Conservation (phyloP, 2,797 vertebrate genomes). For the Sitta carolinensis region DNA sequence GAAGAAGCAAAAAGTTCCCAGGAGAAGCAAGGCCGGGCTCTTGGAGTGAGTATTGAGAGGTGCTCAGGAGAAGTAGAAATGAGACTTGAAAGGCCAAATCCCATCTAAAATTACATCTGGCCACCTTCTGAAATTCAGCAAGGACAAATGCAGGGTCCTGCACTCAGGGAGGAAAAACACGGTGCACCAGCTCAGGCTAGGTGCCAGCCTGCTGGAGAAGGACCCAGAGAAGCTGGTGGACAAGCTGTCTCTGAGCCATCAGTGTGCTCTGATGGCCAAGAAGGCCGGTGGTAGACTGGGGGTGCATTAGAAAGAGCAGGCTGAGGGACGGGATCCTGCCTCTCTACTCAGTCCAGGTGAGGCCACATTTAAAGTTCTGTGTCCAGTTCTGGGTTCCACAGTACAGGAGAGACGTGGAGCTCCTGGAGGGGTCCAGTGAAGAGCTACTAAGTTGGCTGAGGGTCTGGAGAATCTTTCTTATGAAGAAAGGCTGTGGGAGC, state of each 20-base stretch:
- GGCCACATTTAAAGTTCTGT: neutral
- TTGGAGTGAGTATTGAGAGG: neutral
- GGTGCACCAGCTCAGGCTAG: neutral
- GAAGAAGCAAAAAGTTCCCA: neutral
- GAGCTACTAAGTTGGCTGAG: neutral
- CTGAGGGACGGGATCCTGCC: too few relatives aligned
- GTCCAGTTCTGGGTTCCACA: neutral
- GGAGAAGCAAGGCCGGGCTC: neutral
- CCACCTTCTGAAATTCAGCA: neutral
- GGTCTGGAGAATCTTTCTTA: neutral
- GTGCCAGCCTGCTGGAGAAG: neutral
- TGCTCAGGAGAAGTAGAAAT: neutral
- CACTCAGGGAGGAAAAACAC: neutral
- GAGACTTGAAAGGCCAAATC: neutral
- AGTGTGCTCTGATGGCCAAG: neutral
- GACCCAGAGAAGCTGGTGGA: neutral
- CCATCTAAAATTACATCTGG: neutral
- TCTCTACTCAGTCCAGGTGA: neutral
- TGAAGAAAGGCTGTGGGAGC: neutral
- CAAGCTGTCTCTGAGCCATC: neutral
- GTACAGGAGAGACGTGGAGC: neutral
- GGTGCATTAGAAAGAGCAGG: neutral
- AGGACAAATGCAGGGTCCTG: too few relatives aligned
- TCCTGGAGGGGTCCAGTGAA: neutral
- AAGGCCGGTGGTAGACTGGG: neutral